A percentile compares a stretch with the other conserved stretches of the same genome.
Conservation (phyloP, 2,888 invertebrate species). For the Papilio gigon region DNA sequence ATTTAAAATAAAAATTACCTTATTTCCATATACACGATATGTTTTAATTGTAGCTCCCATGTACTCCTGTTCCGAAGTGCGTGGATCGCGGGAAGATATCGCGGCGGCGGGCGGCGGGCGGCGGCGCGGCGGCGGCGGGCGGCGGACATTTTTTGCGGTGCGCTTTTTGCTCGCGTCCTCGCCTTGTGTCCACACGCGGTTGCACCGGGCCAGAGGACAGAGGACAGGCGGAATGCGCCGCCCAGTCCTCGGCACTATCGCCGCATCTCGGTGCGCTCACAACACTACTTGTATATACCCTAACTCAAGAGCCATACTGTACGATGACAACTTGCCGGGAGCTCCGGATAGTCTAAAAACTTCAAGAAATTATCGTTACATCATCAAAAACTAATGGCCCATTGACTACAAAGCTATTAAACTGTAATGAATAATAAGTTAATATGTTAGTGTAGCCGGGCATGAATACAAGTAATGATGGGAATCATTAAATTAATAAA, state of each 20-base stretch:
- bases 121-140: conserved; percentile 65
- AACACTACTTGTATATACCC: conserved; percentile 11
- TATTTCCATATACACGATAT: too few relatives aligned
- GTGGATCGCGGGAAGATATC: conserved; percentile 78
- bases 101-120: conserved; percentile 72
- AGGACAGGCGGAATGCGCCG: conserved; percentile 28
- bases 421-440: not conserved
- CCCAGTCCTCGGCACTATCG: conserved; percentile 29
- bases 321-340: too few relatives aligned
- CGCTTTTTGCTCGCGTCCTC: conserved; percentile 63
- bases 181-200: conserved; percentile 68
- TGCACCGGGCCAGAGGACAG: conserved; percentile 56
- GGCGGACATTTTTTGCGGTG: conserved; percentile 72
- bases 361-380: not conserved
- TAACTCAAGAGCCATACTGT: not conserved
- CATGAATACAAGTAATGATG: not conserved
- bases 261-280: conserved; percentile 21
- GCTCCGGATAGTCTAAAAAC: not conserved
- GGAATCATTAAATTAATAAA: conserved; percentile 2
- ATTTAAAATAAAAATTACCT: too few relatives aligned
- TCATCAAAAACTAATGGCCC: not conserved
- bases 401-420: not conserved
- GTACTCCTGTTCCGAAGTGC: conserved; percentile 59
- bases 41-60: too few relatives aligned
- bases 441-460: not conserved